Percentiles rank a stretch among this genome's conserved stretches.
These are phyloP conservation scores for Patagioenas fasciata DNA, from an alignment of 2,113 vertebrate genomes.

Conservation along the genomic window DNA sequence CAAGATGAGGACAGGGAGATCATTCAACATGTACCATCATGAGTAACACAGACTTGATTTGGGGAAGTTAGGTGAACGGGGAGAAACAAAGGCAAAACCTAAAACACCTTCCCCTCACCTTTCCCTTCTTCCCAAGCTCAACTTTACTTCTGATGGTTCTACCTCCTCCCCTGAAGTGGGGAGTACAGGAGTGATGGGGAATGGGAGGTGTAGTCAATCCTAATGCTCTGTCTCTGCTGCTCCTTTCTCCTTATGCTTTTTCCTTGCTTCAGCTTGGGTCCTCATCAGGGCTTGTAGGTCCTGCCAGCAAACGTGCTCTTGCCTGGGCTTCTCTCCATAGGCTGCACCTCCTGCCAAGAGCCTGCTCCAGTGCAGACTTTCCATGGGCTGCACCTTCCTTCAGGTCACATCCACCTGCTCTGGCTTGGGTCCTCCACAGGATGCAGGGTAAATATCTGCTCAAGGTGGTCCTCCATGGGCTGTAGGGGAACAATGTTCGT, in stretches of 20 bases:
- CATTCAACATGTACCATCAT: neutral
- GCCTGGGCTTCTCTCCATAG: neutral
- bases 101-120: neutral
- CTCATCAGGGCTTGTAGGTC: neutral
- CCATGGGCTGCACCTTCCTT: neutral
- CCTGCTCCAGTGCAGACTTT: accelerated
- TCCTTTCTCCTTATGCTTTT: neutral
- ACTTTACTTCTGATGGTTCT: neutral
- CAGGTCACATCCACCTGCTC: neutral
- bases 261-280: neutral
- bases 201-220: neutral
- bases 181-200: neutral
- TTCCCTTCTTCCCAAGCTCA: neutral
- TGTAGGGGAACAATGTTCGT: neutral
- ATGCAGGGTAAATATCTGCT: neutral
- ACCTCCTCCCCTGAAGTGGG: accelerated
- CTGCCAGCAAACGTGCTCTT: neutral
- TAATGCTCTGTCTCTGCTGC: neutral
- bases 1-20: neutral
- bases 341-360: neutral
- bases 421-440: accelerated
- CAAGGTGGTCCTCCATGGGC: accelerated
- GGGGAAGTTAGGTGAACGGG: neutral
- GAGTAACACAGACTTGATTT: neutral
- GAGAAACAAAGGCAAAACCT: neutral